Base-by-base conservation (phyloP, 1,140 invertebrate genomes). In the Stenopsyche tienmushanensis region DNA sequence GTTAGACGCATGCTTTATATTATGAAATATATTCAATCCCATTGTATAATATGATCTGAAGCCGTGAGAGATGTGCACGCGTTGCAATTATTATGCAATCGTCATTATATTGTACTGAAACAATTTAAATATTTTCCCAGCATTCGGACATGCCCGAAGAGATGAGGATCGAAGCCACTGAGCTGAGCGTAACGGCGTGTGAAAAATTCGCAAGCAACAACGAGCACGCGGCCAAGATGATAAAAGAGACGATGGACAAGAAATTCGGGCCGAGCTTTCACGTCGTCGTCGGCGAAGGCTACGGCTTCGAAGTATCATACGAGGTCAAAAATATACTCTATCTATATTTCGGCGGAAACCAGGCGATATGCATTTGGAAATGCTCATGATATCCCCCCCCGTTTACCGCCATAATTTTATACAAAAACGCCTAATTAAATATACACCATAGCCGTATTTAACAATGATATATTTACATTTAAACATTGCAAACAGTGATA, bases 241-340 rank as follows among this genome's bases (percentile, higher is more conserved):
- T 98, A 21, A 97, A 98, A 78, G 93, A 97, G 71, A 88, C 85
- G 54, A 88, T 98, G 86, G 96, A 98, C 77, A 95, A 95, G 79
- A 95, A 95, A 74, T 97, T 93, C 78, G 94, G 94, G 18, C 87
- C 92, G 0, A 88, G 91, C 13, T 97, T 95, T 87, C 93, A 97
- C 80, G 92, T 91, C 0, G 88, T 97, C 0, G 90, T 97, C 5
- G 94, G 95, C 8, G 94, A 98, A 82, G 92, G 91, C 15, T 97
- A 90, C 77, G 93, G 92, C n/a, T 95, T 94, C 79, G 90, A 94
- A 77, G 86, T 96, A 57, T 93, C 91, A 0, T 92, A 95, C 77
- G 93, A 97, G 81, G 87, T 89, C 41, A 92, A 91, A 73, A 91
- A 92, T 71, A 83, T 97, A 63, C 81, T 97, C 44, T 94, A 96